Base-by-base conservation (phyloP, 2,113 vertebrate species). In the Alaudala cheleensis region DNA sequence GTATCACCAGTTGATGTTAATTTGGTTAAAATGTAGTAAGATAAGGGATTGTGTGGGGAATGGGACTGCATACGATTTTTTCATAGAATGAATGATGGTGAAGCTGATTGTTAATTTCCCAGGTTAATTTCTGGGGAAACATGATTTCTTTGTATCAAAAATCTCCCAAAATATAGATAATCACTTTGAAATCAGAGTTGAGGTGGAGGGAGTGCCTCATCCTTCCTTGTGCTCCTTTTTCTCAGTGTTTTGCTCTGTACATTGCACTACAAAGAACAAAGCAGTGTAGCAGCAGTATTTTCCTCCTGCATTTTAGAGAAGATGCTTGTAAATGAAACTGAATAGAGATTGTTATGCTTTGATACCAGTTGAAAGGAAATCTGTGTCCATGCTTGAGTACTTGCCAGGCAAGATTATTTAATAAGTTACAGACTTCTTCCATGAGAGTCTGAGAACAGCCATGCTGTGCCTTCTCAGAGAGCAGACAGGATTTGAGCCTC, bases 1-100 rank as follows among this genome's bases (percentile, higher is more conserved):
- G 2, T 78, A 16, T 66, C 2, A 2, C 6, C 42, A 47, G 31
- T 40, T 58, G 49, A 40, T 0, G 0, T 44, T 80, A 4, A 19
- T 57, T 33, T 34, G 28, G 25, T 53, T 95, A 42, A 92, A 77
- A 80, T 28, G 2, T 24, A 25, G 12, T 51, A 61, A 72, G 34
- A 28, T 45, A 21, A 3, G 72, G 54, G 16, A 93, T 12, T 4
- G 0, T 58, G 17, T 13, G 3, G 26, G 8, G 8, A 3, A 57
- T 33, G 28, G 11, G 11, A 57, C 7, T 87, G 37, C 51, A 37
- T 11, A 3, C 15, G 53, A 0, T 53, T 93, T 76, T 77, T n/a
- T 29, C 7, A 15, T 62, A 31, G 29, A 34, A n/a, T 78, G 24
- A 60, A 14, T 11, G n/a, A 1, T 34, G 16, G 21, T 34, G 29